Conservation (phyloP, 2,797 vertebrate species). For the Psittacula echo region DNA sequence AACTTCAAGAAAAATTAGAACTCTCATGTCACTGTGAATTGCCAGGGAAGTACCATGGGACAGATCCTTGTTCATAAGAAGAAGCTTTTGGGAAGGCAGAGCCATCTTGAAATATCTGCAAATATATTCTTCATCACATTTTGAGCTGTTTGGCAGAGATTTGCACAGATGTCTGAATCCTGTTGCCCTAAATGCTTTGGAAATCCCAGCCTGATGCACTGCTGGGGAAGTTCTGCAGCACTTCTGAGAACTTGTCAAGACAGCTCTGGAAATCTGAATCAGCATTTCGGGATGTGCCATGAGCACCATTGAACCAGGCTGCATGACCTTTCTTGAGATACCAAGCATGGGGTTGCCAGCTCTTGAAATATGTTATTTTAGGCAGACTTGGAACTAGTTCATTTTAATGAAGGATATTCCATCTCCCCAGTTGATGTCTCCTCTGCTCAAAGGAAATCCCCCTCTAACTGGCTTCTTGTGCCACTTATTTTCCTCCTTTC, state of each 20-base stretch:
- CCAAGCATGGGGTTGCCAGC: not conserved
- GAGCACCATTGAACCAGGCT: accelerated
- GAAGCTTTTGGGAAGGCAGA: not conserved
- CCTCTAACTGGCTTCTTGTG: not conserved
- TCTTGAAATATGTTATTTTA: not conserved
- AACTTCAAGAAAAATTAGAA: not conserved
- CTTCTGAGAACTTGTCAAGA: not conserved
- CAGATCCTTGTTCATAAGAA: not conserved
- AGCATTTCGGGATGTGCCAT: accelerated
- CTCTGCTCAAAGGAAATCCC: not conserved
- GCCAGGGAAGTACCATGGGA: not conserved
- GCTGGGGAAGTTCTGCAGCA: not conserved
- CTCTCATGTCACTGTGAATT: not conserved
- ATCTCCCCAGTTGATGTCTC: not conserved
- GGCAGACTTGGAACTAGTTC: not conserved
- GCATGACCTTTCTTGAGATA: not conserved
- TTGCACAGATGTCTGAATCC: not conserved
- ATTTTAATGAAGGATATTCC: not conserved
- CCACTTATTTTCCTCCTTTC: not conserved
- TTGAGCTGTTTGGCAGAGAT: not conserved
- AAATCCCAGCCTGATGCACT: not conserved
- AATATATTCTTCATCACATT: not conserved
- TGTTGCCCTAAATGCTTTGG: not conserved
- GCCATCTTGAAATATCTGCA: not conserved
- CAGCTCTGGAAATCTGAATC: not conserved